phyloP scores from a whole-genome alignment of 2,888 invertebrate species.

The Malachius bipustulatus region DNA sequence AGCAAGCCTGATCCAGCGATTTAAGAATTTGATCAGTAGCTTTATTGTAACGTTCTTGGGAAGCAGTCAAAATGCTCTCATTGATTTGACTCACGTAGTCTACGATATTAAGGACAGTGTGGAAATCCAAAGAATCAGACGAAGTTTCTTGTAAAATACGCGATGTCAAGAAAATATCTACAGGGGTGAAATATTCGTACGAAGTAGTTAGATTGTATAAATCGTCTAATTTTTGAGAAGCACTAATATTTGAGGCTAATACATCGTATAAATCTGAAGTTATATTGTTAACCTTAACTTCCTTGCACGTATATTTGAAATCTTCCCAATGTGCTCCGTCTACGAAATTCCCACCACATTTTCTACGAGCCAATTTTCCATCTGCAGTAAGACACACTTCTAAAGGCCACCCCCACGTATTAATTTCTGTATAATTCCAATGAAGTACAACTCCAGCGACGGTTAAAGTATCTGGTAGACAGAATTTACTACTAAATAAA shows the following conservation, averaged over 20 bases:
- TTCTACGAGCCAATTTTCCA: neutral
- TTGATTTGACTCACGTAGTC: neutral
- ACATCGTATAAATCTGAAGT: neutral
- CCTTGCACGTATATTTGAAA: neutral
- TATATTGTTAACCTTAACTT: neutral
- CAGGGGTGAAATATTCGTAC: constrained; percentile 13
- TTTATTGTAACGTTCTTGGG: neutral
- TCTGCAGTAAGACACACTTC: neutral
- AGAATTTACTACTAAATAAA: too few species aligned
- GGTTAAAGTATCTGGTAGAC: too few species aligned
- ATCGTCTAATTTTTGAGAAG: neutral
- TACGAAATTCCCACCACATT: neutral
- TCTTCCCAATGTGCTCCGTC: neutral
- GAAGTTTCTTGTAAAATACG: constrained; percentile 22
- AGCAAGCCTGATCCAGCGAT: constrained; percentile 42
- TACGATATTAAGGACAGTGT: constrained; percentile 16
- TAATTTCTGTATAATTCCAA: neutral
- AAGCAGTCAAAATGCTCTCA: neutral
- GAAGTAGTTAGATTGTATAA: constrained; percentile 9
- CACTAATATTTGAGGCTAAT: neutral
- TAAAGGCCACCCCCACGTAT: neutral
- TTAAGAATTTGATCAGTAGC: constrained; percentile 38
- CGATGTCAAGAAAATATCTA: constrained; percentile 23
- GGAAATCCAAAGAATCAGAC: constrained; percentile 37
- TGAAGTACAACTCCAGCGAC: neutral